These are phyloP conservation scores for Percopsis omiscomaycus DNA, from an alignment of 2,797 vertebrate genomes.

Conservation along the genomic window DNA sequence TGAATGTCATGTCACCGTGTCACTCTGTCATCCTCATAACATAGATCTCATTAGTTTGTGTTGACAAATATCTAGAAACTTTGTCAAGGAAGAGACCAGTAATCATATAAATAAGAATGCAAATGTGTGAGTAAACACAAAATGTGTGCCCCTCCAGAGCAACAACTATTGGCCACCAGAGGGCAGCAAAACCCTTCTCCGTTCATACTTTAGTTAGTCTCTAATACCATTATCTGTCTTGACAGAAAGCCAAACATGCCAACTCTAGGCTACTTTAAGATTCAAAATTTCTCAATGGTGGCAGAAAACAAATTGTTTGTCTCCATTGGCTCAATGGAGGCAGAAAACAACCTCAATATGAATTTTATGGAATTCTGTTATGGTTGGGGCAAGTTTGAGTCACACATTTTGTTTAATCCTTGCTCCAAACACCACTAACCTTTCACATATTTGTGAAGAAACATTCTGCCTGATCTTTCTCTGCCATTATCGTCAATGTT, in stretches of 20 bases:
- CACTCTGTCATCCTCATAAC: background rate
- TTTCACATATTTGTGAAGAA: slow-evolving; percentile 9
- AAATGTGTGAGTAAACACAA: background rate
- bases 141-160: background rate
- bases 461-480: slow-evolving; percentile 13
- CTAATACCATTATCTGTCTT: too few relatives aligned
- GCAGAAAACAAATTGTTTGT: too few relatives aligned
- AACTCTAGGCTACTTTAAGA: too few relatives aligned
- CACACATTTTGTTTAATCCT: slow-evolving; percentile 8
- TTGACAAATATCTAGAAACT: too few relatives aligned
- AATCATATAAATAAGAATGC: too few relatives aligned
- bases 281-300: too few relatives aligned
- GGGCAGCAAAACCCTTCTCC: slow-evolving; percentile 58
- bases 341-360: too few relatives aligned
- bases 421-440: slow-evolving; percentile 4
- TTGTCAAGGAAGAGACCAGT: too few relatives aligned
- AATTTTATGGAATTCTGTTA: background rate
- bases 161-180: slow-evolving; percentile 51
- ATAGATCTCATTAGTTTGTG: background rate
- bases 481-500: slow-evolving; percentile 23
- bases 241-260: too few relatives aligned
- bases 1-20: too few relatives aligned
- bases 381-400: slow-evolving; percentile 7
- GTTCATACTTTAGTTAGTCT: too few relatives aligned
- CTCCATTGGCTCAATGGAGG: too few relatives aligned